Base-by-base conservation (phyloP, 2,797 vertebrate species). In the Acestrorhynchus altus region DNA sequence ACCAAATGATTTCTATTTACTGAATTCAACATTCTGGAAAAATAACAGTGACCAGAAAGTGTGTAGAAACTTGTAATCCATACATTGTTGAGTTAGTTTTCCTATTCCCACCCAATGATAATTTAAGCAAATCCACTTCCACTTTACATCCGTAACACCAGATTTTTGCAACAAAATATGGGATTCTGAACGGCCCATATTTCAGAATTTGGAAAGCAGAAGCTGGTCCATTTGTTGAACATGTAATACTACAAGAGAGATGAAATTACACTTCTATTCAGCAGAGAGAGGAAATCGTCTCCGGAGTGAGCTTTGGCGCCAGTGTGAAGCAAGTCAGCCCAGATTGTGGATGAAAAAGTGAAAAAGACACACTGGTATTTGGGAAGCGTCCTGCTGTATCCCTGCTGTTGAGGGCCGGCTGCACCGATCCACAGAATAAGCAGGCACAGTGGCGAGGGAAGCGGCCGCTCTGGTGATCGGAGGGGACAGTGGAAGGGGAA, bases 381-480 rank as follows among this genome's bases (percentile, higher is more conserved):
- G 57, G 54, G 73, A 82, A 68, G 63, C 31, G 69, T 84, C 74
- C 74, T 81, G 71, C 70, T 76, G 79, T 81, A 81, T 77, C 72
- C 88, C 91, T 92, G 92, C 89, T 93, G 92, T 93, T 91, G 84
- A 85, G 86, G 88, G 90, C 89, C 91, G 90, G 89, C 93, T 93
- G 89, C 86, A 92, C 90, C 92, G 93, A 95, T 92, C 93, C 93
- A 93, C 88, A 90, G 92, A 78, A 81, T 91, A 93, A 89, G 88
- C 89, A 71, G 65, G 63, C 89, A 90, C 90, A 84, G 88, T 88
- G 87, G 88, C 83, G 86, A 87, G 88, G 89, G 88, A 89, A 89
- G 90, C 87, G 89, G 91, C 72, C 85, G 90, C 87, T 87, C 88
- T 76, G 87, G 86, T 86, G 85, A 87, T 90, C 91, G 86, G 89